These are phyloP conservation scores for Dyspetes luteomarginatus DNA, from an alignment of 2,888 invertebrate species.

Conservation along the genomic window DNA sequence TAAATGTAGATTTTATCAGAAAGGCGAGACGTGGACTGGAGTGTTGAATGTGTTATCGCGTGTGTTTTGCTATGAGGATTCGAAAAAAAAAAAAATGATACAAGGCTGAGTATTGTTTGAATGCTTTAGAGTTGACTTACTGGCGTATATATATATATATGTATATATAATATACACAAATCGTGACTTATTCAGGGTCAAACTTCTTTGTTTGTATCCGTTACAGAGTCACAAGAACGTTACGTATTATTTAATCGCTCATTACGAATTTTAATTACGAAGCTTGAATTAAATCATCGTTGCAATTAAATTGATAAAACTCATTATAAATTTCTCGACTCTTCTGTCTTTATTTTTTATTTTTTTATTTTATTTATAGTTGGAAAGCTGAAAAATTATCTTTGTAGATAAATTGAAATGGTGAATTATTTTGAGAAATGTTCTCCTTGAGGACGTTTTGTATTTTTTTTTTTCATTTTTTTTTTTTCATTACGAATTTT, in stretches of 20 bases:
- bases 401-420: too few species aligned
- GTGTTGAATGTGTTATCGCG: conserved; percentile 51
- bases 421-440: too few species aligned
- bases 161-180: neutral
- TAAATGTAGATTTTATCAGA: conserved; percentile 53
- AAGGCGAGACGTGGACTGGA: conserved; percentile 28
- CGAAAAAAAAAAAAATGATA: conserved; percentile 29
- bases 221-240: neutral
- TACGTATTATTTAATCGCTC: neutral
- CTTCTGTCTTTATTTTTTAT: too few species aligned
- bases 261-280: neutral
- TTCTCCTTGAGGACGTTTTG: neutral
- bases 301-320: too few species aligned
- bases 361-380: too few species aligned
- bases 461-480: neutral
- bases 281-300: too few species aligned
- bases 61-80: conserved; percentile 15
- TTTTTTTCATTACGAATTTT: neutral
- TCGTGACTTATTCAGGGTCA: conserved; percentile 26
- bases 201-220: neutral
- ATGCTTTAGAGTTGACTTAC: neutral
- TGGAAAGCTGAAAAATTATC: too few species aligned
- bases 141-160: too few species aligned
- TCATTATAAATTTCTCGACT: too few species aligned
- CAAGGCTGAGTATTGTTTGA: conserved; percentile 17